phyloP scores from a whole-genome alignment of 2,888 invertebrate genomes.

The Nemotelus nigrinus region DNA sequence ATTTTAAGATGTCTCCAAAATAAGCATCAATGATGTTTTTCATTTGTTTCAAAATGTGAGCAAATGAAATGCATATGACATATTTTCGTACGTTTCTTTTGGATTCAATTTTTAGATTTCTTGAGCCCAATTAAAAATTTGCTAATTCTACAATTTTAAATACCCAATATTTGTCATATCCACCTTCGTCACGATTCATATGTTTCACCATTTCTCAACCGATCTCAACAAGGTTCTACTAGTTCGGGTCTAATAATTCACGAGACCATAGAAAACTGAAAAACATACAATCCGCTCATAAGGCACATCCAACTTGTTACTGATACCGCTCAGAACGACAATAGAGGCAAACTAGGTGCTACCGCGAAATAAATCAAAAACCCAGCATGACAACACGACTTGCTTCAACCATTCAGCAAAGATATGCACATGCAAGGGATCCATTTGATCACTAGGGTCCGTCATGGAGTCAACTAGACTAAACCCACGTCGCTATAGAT shows the following conservation, averaged over 20 bases:
- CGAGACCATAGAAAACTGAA: not conserved
- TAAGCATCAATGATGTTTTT: too few relatives aligned
- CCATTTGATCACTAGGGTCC: slow-evolving; percentile 21
- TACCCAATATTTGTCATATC: too few relatives aligned
- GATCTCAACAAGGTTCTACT: not conserved
- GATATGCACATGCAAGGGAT: slow-evolving; percentile 28
- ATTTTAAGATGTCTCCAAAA: too few relatives aligned
- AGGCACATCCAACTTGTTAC: not conserved
- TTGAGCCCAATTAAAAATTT: too few relatives aligned
- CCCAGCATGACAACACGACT: slow-evolving; percentile 40
- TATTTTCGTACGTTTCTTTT: too few relatives aligned
- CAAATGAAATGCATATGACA: too few relatives aligned
- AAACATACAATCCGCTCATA: not conserved
- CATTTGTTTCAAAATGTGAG: too few relatives aligned
- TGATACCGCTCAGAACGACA: slow-evolving; percentile 36
- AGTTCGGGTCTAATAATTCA: slow-evolving; percentile 16
- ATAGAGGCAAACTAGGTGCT: slow-evolving; percentile 34
- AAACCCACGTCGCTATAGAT: slow-evolving; percentile 34
- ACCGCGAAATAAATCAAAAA: slow-evolving; percentile 40
- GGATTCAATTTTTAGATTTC: too few relatives aligned
- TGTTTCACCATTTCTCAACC: not conserved
- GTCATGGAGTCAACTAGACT: slow-evolving; percentile 26
- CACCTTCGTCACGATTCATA: slow-evolving; percentile 17
- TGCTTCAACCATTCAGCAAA: not conserved
- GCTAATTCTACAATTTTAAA: too few relatives aligned